Evolutionary conservation across 2,797 vertebrate genomes (phyloP).

Genomic region (Delichon dasypus): DNA sequence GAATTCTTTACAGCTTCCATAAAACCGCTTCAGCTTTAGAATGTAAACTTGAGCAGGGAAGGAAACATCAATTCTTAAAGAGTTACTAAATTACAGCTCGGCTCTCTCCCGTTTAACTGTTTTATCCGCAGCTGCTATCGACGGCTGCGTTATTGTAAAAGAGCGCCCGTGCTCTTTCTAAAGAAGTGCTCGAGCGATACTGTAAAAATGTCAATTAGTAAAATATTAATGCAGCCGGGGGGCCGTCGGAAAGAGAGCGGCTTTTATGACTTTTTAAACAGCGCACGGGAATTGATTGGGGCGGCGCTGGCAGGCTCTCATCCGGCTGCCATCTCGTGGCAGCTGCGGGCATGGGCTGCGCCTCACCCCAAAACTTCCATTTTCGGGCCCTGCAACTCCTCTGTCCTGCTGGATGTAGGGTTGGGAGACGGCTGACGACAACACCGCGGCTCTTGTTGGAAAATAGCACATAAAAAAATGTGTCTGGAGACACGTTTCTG

Average conservation of each 20-base stretch:
- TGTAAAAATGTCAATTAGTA: constrained; percentile 51
- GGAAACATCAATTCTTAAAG: constrained; percentile 11
- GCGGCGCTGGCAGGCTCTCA: background rate
- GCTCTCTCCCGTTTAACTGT: background rate
- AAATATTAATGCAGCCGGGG: constrained; percentile 39
- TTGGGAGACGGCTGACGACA: background rate
- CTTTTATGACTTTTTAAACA: background rate
- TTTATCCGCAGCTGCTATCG: background rate
- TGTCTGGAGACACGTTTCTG: too few species aligned
- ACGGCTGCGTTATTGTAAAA: background rate
- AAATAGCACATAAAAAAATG: background rate
- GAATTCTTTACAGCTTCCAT: constrained; percentile 34
- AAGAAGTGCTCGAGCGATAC: constrained; percentile 1
- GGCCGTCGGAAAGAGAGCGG: background rate
- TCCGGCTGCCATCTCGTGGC: constrained; percentile 76
- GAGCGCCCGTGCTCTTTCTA: background rate
- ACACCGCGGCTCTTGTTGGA: background rate
- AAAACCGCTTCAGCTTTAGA: constrained; percentile 9
- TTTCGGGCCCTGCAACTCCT: background rate
- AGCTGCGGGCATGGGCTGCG: constrained; percentile 18
- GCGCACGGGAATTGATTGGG: background rate
- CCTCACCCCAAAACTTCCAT: fast-evolving
- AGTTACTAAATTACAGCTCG: constrained; percentile 33
- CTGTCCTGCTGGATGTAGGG: fast-evolving
- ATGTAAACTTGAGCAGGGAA: background rate